Conservation (phyloP, 1,140 invertebrate species). For the Formica exsecta region DNA sequence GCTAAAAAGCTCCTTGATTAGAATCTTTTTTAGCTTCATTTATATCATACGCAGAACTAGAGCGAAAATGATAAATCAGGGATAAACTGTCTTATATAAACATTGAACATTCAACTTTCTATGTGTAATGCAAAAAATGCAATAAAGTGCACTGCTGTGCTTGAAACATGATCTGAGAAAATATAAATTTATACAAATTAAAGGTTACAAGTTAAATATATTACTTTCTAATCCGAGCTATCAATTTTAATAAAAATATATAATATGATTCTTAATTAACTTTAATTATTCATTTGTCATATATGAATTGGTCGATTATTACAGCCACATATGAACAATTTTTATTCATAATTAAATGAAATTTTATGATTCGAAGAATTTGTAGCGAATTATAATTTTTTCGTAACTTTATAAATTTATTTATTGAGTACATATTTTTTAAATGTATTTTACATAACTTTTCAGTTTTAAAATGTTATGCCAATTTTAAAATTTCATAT, state of each 20-base stretch:
- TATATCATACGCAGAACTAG: background rate
- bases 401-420: no score
- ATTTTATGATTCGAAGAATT: background rate
- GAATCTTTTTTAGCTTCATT: background rate
- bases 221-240: background rate
- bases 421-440: background rate
- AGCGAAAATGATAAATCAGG: background rate
- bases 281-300: background rate
- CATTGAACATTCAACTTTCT: background rate
- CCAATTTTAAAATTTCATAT: constrained; percentile 1
- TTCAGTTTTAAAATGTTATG: background rate
- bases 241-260: background rate
- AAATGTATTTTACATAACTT: background rate
- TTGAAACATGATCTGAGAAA: background rate
- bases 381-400: background rate
- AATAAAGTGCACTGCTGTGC: background rate
- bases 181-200: constrained; percentile 2
- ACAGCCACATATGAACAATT: background rate
- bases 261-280: background rate
- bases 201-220: background rate
- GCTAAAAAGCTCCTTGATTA: background rate
- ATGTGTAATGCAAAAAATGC: background rate
- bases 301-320: background rate
- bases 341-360: background rate
- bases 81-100: background rate